Conservation (phyloP, 2,797 vertebrate genomes). For the Scyliorhinus canicula region DNA sequence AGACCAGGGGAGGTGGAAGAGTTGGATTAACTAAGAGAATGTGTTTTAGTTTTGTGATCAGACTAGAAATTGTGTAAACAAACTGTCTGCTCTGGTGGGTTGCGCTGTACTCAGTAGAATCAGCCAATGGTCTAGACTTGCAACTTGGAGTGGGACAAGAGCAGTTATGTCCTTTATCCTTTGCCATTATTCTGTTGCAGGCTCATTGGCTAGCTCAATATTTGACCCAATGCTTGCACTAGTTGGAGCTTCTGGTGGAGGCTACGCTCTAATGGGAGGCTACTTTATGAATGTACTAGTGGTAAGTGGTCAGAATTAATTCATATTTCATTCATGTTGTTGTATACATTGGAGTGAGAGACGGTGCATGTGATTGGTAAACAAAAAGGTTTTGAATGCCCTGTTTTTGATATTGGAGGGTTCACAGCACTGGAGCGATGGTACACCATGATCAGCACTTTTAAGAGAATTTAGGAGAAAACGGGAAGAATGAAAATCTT, state of each 20-base stretch:
- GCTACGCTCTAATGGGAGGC: conserved; percentile 82
- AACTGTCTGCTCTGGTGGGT: not conserved
- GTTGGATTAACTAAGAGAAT: not conserved
- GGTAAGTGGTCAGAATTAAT: conserved; percentile 57
- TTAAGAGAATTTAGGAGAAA: no score
- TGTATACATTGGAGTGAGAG: not conserved
- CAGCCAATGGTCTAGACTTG: not conserved
- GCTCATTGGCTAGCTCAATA: conserved; percentile 82
- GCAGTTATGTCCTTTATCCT: not conserved
- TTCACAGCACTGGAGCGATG: no score
- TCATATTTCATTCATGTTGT: not conserved
- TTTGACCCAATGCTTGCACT: conserved; percentile 74
- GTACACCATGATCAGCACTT: no score
- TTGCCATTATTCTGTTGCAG: conserved; percentile 52
- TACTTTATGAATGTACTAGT: conserved; percentile 86
- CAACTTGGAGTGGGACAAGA: not conserved
- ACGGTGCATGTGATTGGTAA: not conserved
- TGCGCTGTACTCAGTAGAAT: not conserved
- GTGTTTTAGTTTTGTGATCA: not conserved
- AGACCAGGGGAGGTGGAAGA: not conserved
- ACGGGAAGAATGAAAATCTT: no score
- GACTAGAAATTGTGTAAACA: not conserved
- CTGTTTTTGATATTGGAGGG: no score
- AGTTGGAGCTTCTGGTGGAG: conserved; percentile 83
- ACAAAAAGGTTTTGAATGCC: not conserved